Percentiles rank a stretch among this genome's conserved stretches.
phyloP scores from a whole-genome alignment of 2,113 vertebrate species.

The Catharus fuscescens region DNA sequence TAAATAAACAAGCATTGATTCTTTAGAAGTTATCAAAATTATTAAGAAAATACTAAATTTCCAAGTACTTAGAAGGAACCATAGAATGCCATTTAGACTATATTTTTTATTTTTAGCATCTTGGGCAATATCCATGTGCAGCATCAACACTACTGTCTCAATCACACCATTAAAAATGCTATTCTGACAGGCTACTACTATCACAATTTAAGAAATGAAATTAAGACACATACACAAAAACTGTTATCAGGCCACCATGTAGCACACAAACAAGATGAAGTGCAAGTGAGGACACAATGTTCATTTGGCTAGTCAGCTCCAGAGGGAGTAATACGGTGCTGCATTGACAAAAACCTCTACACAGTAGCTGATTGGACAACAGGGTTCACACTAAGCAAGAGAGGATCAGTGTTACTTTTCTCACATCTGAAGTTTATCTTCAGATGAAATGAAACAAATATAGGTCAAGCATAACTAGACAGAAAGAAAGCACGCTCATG shows the following conservation, averaged over 20 bases:
- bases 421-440: neutral
- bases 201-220: neutral
- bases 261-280: neutral
- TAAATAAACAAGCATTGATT: neutral
- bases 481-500: neutral
- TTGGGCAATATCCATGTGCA: neutral
- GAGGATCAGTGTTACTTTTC: neutral
- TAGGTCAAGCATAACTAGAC: neutral
- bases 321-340: neutral
- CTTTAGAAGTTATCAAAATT: neutral
- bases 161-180: neutral
- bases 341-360: neutral
- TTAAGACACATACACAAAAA: neutral
- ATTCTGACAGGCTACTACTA: neutral
- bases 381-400: neutral
- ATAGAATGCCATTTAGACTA: neutral
- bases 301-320: neutral
- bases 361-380: neutral
- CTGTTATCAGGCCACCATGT: neutral
- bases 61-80: neutral
- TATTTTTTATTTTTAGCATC: neutral
- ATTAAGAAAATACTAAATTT: neutral
- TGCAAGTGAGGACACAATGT: accelerated
- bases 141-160: neutral
- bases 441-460: neutral